Conservation (phyloP, 2,113 vertebrate species). For the Sceloporus tristichus region DNA sequence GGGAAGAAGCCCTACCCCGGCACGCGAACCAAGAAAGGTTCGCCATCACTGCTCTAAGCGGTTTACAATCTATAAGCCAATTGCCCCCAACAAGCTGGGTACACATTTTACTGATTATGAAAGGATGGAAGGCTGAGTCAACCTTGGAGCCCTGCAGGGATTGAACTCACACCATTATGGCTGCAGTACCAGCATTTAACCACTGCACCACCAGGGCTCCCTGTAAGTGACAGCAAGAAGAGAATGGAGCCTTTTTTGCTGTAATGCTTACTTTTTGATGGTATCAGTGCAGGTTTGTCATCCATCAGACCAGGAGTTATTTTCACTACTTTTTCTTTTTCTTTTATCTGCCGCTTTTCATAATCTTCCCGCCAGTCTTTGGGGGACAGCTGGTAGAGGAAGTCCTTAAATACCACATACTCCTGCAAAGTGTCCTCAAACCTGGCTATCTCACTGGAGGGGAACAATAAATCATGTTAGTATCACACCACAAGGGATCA, state of each 20-base stretch:
- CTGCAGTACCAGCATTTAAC: too few relatives aligned
- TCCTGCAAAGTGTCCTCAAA: slow-evolving; percentile 84
- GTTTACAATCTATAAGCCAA: too few relatives aligned
- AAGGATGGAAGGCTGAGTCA: too few relatives aligned
- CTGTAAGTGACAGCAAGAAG: not conserved
- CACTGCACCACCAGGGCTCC: too few relatives aligned
- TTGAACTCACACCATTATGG: too few relatives aligned
- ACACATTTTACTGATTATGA: too few relatives aligned
- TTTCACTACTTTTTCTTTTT: slow-evolving; percentile 1
- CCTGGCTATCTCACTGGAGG: slow-evolving; percentile 84
- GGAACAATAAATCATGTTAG: not conserved
- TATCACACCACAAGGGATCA: not conserved
- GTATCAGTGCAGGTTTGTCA: accelerated
- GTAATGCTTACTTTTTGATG: slow-evolving; percentile 42
- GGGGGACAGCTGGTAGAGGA: slow-evolving; percentile 89
- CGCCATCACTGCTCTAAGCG: too few relatives aligned
- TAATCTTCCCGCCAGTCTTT: slow-evolving; percentile 85
- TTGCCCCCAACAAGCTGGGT: too few relatives aligned
- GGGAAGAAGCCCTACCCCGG: too few relatives aligned
- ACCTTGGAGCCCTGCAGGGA: too few relatives aligned
- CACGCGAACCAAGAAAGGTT: too few relatives aligned
- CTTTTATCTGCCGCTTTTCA: slow-evolving; percentile 52
- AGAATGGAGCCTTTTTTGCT: not conserved
- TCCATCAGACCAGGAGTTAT: not conserved
- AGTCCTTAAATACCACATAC: slow-evolving; percentile 85